phyloP scores from a whole-genome alignment of 92 coral and sea anemone species.

The Umimayanthus kanabou region DNA sequence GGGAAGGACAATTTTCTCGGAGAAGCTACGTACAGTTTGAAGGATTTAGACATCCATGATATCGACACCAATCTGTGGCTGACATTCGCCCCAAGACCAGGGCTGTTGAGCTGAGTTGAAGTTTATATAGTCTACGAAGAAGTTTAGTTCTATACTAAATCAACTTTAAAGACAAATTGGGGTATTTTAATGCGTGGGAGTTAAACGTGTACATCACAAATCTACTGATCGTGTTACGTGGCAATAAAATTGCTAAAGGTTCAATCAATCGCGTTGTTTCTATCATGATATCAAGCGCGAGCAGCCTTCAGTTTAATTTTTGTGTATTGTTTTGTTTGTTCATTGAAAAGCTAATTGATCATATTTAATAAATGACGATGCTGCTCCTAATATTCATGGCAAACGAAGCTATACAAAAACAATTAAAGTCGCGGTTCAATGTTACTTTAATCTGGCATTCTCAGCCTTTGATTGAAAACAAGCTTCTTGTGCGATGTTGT shows the following conservation, averaged over 20 bases:
- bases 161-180: no score
- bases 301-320: neutral
- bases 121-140: no score
- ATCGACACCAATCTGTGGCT: constrained; percentile 43
- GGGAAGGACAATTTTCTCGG: constrained; percentile 44
- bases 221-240: neutral
- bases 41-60: constrained; percentile 36
- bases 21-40: constrained; percentile 40
- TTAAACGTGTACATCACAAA: neutral
- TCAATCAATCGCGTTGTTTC: neutral
- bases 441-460: neutral
- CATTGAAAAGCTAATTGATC: neutral
- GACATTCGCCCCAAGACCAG: constrained; percentile 39
- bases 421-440: no score
- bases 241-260: neutral
- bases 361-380: neutral
- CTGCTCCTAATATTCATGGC: neutral
- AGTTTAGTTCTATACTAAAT: neutral
- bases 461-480: no score
- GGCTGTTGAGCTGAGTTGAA: constrained; percentile 14
- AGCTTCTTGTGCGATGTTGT: no score
- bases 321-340: constrained; percentile 7
- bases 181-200: neutral
- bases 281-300: neutral
- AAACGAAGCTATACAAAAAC: neutral